phyloP scores from a whole-genome alignment of 2,888 invertebrate species.

The Brachyopa scutellaris region DNA sequence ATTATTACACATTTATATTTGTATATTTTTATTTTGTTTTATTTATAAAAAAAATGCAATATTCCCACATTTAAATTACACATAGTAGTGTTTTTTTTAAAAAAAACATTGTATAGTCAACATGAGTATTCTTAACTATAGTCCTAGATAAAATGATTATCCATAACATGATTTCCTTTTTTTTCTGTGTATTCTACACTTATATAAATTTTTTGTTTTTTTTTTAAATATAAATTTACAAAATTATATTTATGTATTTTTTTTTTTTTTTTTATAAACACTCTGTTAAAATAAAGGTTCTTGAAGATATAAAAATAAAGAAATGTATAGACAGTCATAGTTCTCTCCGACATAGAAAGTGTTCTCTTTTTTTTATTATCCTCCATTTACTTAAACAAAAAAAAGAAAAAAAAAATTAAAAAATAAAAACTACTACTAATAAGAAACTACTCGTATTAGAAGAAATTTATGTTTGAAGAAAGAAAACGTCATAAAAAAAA shows the following conservation, averaged over 20 bases:
- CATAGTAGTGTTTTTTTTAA: background rate
- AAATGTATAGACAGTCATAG: conserved; percentile 74
- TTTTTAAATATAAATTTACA: conserved; percentile 17
- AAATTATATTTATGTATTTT: conserved; percentile 14
- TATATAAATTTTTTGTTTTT: background rate
- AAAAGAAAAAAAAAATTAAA: background rate
- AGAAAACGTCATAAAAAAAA: background rate
- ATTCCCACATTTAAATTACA: conserved; percentile 31
- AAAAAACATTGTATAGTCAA: conserved; percentile 9
- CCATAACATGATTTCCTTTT: conserved; percentile 7
- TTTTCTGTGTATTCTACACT: background rate
- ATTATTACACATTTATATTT: background rate
- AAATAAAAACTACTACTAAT: conserved; percentile 33
- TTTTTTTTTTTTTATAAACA: conserved; percentile 1
- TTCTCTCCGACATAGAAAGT: conserved; percentile 72
- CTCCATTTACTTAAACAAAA: conserved; percentile 6
- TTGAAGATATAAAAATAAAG: conserved; percentile 59
- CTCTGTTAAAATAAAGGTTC: conserved; percentile 26
- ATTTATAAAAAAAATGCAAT: conserved; percentile 32
- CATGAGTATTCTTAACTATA: conserved; percentile 8
- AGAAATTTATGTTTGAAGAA: conserved; percentile 11
- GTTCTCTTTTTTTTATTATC: conserved; percentile 15
- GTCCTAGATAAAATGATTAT: conserved; percentile 68
- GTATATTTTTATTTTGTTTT: conserved; percentile 1
- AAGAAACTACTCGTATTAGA: conserved; percentile 15